A percentile compares a stretch with the other conserved stretches of the same genome.
These are phyloP conservation scores for Automeris io DNA, from an alignment of 2,888 invertebrate genomes.

Conservation along the genomic window DNA sequence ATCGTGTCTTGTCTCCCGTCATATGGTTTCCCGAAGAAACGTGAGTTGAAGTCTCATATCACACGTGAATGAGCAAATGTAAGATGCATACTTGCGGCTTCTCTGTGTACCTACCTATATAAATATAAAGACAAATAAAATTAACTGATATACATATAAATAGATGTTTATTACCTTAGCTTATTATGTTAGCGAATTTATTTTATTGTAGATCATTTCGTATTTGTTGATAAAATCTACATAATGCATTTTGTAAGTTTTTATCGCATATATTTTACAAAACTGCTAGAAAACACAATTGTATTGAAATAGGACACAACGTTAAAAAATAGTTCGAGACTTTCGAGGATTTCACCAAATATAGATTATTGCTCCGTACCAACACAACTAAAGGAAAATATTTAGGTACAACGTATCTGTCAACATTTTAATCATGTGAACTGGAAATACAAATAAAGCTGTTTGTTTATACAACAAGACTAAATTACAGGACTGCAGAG, in stretches of 20 bases:
- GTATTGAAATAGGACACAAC: no score
- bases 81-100: slow-evolving; percentile 45
- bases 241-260: no score
- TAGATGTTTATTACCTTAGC: no score
- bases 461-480: slow-evolving; percentile 57
- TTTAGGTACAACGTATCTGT: slow-evolving; percentile 10
- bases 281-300: no score
- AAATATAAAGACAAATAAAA: background rate
- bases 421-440: slow-evolving; percentile 37
- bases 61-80: slow-evolving; percentile 42
- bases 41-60: slow-evolving; percentile 42
- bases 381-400: background rate
- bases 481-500: slow-evolving; percentile 57
- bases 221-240: no score
- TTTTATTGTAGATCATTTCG: no score
- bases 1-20: slow-evolving; percentile 12
- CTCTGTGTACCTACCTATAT: slow-evolving; percentile 18
- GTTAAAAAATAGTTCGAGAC: no score
- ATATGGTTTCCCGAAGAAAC: slow-evolving; percentile 46
- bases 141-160: background rate
- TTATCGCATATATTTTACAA: no score
- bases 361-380: no score
- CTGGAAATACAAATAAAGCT: slow-evolving; percentile 55
- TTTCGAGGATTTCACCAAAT: no score
- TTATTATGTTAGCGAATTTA: no score